phyloP scores from a whole-genome alignment of 2,888 invertebrate species.

The Hermaeophaga mercurialis region DNA sequence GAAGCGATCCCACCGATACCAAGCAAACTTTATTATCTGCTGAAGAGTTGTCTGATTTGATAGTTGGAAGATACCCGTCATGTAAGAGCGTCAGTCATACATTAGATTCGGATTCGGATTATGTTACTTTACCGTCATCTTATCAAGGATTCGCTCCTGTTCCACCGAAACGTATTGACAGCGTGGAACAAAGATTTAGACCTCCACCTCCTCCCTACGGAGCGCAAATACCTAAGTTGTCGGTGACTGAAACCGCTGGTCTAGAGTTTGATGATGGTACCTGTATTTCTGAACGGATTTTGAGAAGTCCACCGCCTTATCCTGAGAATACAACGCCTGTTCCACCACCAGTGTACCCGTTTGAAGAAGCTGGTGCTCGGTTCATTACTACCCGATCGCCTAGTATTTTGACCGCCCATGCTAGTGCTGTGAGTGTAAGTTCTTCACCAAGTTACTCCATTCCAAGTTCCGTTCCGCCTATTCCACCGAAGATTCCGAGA shows the following conservation, averaged over 20 bases:
- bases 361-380: constrained; percentile 75
- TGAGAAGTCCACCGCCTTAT: constrained; percentile 72
- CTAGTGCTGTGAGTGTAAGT: constrained; percentile 69
- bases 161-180: constrained; percentile 73
- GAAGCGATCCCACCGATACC: constrained; percentile 85
- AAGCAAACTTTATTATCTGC: constrained; percentile 79
- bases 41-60: constrained; percentile 81
- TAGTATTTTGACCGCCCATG: constrained; percentile 77
- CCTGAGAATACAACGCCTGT: constrained; percentile 59
- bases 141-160: constrained; percentile 64
- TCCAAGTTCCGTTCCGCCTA: constrained; percentile 56
- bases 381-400: constrained; percentile 79
- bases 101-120: constrained; percentile 88
- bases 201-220: constrained; percentile 59
- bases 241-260: constrained; percentile 34
- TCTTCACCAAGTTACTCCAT: constrained; percentile 66
- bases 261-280: constrained; percentile 49
- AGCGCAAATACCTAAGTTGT: constrained; percentile 43
- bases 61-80: constrained; percentile 80
- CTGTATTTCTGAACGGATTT: constrained; percentile 48
- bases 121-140: constrained; percentile 73
- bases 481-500: constrained; percentile 59
- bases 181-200: constrained; percentile 58
- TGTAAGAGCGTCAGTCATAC: constrained; percentile 82
- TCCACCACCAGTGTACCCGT: constrained; percentile 66